Evolutionary conservation across 2,797 vertebrate genomes (phyloP).

Genomic region (Brachyrhaphis roseni): DNA sequence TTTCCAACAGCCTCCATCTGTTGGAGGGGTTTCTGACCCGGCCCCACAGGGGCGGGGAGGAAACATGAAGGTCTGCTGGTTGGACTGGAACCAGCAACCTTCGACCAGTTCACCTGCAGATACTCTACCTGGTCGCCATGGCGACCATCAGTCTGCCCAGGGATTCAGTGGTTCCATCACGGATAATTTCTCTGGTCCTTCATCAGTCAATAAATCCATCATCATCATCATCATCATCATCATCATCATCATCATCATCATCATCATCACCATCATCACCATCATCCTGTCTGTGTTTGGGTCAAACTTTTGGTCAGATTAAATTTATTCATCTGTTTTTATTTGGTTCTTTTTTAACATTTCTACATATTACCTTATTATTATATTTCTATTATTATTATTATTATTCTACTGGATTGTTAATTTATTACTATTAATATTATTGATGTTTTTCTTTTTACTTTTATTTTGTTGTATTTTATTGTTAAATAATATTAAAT

Average conservation of each 20-base stretch:
- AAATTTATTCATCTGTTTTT: not conserved
- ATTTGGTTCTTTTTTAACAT: not conserved
- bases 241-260: no score
- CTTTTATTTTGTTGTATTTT: no score
- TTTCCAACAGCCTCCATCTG: slow-evolving; percentile 94
- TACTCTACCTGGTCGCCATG: not conserved
- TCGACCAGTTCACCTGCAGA: not conserved
- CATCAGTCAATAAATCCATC: no score
- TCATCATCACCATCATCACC: no score
- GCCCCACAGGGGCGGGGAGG: no score
- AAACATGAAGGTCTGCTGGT: not conserved
- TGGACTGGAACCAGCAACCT: not conserved
- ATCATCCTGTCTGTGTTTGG: not conserved
- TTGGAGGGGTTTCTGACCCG: slow-evolving; percentile 63
- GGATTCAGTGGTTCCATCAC: not conserved
- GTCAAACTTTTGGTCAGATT: not conserved
- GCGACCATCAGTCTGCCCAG: not conserved
- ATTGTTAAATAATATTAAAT: no score
- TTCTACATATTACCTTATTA: not conserved
- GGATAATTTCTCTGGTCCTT: no score
- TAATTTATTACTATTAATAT: no score
- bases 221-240: no score
- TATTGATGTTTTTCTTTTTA: no score
- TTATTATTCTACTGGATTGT: no score
- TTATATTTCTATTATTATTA: no score